These are phyloP conservation scores for Luperina testacea DNA, from an alignment of 2,888 invertebrate genomes.

Conservation along the genomic window DNA sequence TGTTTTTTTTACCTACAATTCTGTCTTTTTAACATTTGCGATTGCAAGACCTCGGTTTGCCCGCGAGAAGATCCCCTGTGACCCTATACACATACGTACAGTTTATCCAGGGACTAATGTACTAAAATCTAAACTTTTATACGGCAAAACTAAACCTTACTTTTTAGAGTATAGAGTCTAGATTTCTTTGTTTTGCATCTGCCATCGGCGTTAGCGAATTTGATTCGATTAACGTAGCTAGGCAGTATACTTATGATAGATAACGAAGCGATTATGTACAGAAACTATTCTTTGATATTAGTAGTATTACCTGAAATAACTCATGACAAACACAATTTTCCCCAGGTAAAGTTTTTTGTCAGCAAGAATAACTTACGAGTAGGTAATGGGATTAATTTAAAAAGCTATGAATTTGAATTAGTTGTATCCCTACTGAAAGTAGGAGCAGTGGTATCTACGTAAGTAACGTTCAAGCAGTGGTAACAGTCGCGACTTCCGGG, in stretches of 20 bases:
- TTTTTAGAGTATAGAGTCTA: background rate
- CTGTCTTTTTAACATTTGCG: background rate
- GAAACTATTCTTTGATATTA: conserved; percentile 13
- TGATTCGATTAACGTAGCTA: conserved; percentile 25
- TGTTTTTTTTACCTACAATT: background rate
- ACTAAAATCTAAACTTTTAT: background rate
- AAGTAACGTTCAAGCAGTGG: too few species aligned
- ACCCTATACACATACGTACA: background rate
- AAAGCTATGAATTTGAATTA: background rate
- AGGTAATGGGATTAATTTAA: background rate
- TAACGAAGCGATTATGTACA: conserved; percentile 18
- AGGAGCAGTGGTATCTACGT: too few species aligned
- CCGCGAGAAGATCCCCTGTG: conserved; percentile 1
- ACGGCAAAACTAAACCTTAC: conserved; percentile 8
- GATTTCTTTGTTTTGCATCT: background rate
- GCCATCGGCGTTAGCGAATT: conserved; percentile 11
- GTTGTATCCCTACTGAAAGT: background rate
- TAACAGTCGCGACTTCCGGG: too few species aligned
- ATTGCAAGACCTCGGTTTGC: background rate
- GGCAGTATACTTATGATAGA: background rate
- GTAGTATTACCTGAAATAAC: background rate
- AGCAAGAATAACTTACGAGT: background rate
- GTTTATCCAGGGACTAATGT: background rate
- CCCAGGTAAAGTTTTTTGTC: background rate
- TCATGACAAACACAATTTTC: background rate